phyloP scores from a whole-genome alignment of 23 tunicate species.

The Halocynthia aurantium region DNA sequence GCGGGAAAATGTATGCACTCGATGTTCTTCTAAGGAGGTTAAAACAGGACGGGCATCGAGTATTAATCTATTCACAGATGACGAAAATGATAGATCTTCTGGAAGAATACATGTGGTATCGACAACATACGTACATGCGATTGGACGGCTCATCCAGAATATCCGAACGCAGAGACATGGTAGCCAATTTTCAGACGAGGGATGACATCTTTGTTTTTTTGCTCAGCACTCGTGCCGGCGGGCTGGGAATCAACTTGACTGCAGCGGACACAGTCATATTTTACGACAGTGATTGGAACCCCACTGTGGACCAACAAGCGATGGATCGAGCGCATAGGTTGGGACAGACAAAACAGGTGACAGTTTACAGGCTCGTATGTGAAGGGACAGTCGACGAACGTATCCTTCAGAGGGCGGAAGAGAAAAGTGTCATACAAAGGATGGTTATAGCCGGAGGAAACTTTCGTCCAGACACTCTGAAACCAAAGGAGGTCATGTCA shows the following conservation, averaged over 20 bases:
- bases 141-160: constrained; percentile 77
- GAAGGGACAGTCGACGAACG: constrained; percentile 82
- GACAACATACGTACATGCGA: constrained; percentile 48
- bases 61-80: constrained; percentile 81
- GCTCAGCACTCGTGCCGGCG: constrained; percentile 80
- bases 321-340: constrained; percentile 88
- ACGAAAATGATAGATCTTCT: constrained; percentile 82
- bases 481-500: constrained; percentile 70
- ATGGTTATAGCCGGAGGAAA: constrained; percentile 70
- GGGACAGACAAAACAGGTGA: constrained; percentile 84
- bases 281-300: constrained; percentile 91
- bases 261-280: constrained; percentile 90
- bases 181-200: constrained; percentile 67
- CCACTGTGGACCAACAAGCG: constrained; percentile 89
- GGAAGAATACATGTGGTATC: constrained; percentile 70
- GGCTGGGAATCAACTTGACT: constrained; percentile 77
- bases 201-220: constrained; percentile 70
- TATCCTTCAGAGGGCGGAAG: constrained; percentile 73
- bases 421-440: constrained; percentile 66
- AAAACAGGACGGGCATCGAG: constrained; percentile 68
- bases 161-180: constrained; percentile 82
- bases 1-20: constrained; percentile 68
- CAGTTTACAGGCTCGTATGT: constrained; percentile 79
- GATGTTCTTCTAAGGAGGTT: constrained; percentile 59
- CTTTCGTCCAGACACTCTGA: constrained; percentile 45